phyloP scores from a whole-genome alignment of 2,888 invertebrate species.

The Metellina segmentata region DNA sequence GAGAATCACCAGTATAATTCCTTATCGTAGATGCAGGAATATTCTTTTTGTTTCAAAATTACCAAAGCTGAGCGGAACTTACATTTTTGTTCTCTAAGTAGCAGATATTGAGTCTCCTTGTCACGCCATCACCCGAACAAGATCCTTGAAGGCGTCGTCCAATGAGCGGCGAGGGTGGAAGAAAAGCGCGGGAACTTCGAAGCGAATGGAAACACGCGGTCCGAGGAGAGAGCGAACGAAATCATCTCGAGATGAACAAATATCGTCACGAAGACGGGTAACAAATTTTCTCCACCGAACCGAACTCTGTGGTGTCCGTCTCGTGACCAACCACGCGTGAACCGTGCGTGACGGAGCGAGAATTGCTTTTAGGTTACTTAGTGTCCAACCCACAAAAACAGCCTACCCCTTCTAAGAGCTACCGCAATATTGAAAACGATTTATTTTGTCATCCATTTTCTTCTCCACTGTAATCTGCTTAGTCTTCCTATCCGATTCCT shows the following conservation, averaged over 20 bases:
- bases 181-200: conserved; percentile 52
- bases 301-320: not conserved
- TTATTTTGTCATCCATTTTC: conserved; percentile 30
- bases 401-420: conserved; percentile 5
- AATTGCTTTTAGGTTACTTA: conserved; percentile 63
- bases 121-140: not conserved
- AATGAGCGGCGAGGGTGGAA: not conserved
- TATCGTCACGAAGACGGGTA: conserved; percentile 35
- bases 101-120: not conserved
- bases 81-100: too few species aligned
- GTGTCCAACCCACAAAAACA: not conserved
- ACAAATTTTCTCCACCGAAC: conserved; percentile 51
- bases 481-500: not conserved
- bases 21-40: too few species aligned
- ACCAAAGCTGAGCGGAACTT: too few species aligned
- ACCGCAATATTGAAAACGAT: conserved; percentile 40
- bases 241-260: conserved; percentile 32
- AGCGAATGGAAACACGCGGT: conserved; percentile 4
- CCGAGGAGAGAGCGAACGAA: conserved; percentile 24
- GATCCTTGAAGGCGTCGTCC: not conserved
- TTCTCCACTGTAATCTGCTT: not conserved
- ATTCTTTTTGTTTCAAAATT: too few species aligned
- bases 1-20: too few species aligned
- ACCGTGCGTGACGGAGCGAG: conserved; percentile 50
- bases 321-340: conserved; percentile 37